Evolutionary conservation across 2,797 vertebrate genomes (phyloP).

Genomic region (Allenopithecus nigroviridis): DNA sequence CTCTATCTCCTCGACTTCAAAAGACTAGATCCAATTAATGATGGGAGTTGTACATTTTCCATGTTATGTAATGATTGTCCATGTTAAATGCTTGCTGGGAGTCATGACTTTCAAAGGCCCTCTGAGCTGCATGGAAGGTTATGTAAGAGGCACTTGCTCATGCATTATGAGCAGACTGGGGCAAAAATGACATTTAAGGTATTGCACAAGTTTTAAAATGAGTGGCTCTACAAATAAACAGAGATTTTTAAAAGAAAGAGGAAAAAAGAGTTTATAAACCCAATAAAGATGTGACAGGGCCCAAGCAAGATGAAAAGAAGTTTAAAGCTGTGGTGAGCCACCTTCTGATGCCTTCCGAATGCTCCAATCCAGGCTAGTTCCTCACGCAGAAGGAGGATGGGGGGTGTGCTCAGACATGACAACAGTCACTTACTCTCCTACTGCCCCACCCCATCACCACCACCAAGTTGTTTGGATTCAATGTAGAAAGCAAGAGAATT

Average conservation of each 20-base stretch:
- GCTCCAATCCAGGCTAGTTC: background rate
- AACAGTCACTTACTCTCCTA: background rate
- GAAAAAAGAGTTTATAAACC: conserved; percentile 57
- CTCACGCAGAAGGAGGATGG: background rate
- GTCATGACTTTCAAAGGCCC: conserved; percentile 53
- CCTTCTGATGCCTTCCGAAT: background rate
- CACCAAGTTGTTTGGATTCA: background rate
- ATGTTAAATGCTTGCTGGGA: conserved; percentile 37
- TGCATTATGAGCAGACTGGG: conserved; percentile 33
- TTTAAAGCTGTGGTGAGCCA: conserved; percentile 35
- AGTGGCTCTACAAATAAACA: conserved; percentile 70
- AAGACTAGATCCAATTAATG: background rate
- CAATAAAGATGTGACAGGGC: conserved; percentile 55
- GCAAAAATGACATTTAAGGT: conserved; percentile 66
- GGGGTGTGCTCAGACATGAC: background rate
- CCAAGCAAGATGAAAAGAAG: conserved; percentile 57
- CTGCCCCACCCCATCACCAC: background rate
- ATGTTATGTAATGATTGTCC: conserved; percentile 38
- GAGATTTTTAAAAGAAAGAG: conserved; percentile 47
- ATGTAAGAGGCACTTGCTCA: conserved; percentile 55
- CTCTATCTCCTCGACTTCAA: background rate
- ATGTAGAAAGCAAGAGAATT: background rate
- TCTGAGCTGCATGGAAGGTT: background rate
- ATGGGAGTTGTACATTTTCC: background rate
- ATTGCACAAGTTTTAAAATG: conserved; percentile 68